These are phyloP conservation scores for zebrafish (Danio rerio) DNA, from an alignment of 2,113 vertebrate genomes.

Conservation along the genomic window GRCz12tu NC_133192.1:24015001-24015500, in stretches of 20 bases:
- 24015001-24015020: conserved; percentile 13
- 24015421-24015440: conserved; percentile 23
- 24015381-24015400: not conserved
- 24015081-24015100: conserved; percentile 27
- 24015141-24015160: not conserved
- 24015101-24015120: conserved; percentile 34
- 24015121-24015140: conserved; percentile 22
- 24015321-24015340: not conserved
- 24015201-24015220: not conserved
- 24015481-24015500: not conserved
- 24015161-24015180: not conserved
- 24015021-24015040: conserved; percentile 34
- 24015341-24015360: not conserved
- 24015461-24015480: conserved; percentile 11
- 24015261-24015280: not conserved
- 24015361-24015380: not conserved
- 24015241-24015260: not conserved
- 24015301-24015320: not conserved
- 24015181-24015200: conserved; percentile 28
- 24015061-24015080: conserved; percentile 31
- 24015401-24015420: not conserved
- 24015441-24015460: conserved; percentile 31
- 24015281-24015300: too few species aligned
- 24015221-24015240: not conserved
- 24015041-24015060: conserved; percentile 34